phyloP scores from a whole-genome alignment of 2,888 invertebrate genomes.

The Habrosyne pyritoides region DNA sequence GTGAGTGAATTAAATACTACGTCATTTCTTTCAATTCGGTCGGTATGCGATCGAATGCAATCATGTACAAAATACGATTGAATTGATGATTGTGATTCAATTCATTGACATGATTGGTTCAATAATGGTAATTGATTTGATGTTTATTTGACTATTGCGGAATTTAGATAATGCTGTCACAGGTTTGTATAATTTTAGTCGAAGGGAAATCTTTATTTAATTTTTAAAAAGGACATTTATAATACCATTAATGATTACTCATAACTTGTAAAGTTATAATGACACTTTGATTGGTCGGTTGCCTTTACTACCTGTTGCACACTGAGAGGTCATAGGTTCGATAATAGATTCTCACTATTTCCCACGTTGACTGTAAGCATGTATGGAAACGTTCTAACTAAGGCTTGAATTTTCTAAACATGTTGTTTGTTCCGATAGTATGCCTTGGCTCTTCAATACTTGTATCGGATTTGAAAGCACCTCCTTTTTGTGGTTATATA shows the following conservation, averaged over 20 bases:
- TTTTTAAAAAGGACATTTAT: too few relatives aligned
- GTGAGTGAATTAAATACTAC: background rate
- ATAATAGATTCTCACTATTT: slow-evolving; percentile 1
- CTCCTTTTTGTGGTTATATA: background rate
- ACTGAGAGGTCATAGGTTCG: slow-evolving; percentile 13
- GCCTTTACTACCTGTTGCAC: background rate
- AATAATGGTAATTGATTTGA: slow-evolving; percentile 16
- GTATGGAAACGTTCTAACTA: background rate
- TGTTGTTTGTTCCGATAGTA: background rate
- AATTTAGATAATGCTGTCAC: too few relatives aligned
- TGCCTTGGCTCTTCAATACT: background rate
- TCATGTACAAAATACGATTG: slow-evolving; percentile 11
- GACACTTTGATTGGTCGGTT: background rate
- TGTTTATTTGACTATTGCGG: too few relatives aligned
- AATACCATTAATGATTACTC: background rate
- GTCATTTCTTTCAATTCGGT: background rate
- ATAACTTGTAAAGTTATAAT: background rate
- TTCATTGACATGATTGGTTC: background rate
- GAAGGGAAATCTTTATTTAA: too few relatives aligned
- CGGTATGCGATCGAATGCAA: background rate
- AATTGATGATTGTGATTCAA: slow-evolving; percentile 15
- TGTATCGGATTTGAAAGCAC: background rate
- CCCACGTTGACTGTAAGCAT: background rate
- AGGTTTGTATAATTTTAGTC: too few relatives aligned
- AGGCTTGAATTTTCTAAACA: background rate